These are phyloP conservation scores for Aurelia coerulea DNA, from an alignment of 30 jellyfish, hydroid and myxozoan species.

Conservation along the genomic window DNA sequence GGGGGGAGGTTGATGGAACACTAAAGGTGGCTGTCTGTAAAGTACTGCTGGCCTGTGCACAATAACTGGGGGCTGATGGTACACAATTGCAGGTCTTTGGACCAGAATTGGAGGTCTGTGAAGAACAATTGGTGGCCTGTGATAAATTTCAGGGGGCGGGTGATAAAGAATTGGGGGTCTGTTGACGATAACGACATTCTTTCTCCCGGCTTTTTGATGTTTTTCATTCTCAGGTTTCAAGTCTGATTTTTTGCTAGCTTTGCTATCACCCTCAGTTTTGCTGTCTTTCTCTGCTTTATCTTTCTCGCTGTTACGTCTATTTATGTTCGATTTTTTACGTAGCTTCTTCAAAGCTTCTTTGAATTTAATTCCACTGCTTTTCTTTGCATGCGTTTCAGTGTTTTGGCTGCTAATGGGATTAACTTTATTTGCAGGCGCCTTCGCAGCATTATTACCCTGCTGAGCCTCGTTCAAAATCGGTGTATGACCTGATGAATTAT, in stretches of 20 bases:
- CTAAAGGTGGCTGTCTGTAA: conserved; percentile 91
- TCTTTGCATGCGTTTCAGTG: background rate
- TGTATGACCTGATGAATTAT: conserved; percentile 25
- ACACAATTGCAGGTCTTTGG: conserved; percentile 94
- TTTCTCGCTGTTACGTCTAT: background rate
- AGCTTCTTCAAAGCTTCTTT: conserved; percentile 1
- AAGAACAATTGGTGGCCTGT: conserved; percentile 90
- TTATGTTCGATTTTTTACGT: conserved; percentile 9
- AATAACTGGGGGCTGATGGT: conserved; percentile 97
- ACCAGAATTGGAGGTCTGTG: conserved; percentile 94
- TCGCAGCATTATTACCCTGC: background rate
- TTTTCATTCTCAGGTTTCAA: conserved; percentile 62
- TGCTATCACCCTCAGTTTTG: background rate
- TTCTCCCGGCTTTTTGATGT: conserved; percentile 80
- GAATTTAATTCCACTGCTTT: conserved; percentile 1
- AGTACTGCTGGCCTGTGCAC: conserved; percentile 97
- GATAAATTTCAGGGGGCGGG: conserved; percentile 98
- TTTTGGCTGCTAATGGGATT: background rate
- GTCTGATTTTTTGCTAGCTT: conserved; percentile 30
- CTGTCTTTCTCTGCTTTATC: no score
- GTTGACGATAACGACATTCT: conserved; percentile 85
- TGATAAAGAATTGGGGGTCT: conserved; percentile 97
- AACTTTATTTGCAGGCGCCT: conserved; percentile 9
- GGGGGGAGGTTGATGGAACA: conserved; percentile 97
- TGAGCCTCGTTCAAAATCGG: conserved; percentile 20